Base-by-base conservation (phyloP, 2,888 invertebrate genomes). In the Platycheirus rosarum region DNA sequence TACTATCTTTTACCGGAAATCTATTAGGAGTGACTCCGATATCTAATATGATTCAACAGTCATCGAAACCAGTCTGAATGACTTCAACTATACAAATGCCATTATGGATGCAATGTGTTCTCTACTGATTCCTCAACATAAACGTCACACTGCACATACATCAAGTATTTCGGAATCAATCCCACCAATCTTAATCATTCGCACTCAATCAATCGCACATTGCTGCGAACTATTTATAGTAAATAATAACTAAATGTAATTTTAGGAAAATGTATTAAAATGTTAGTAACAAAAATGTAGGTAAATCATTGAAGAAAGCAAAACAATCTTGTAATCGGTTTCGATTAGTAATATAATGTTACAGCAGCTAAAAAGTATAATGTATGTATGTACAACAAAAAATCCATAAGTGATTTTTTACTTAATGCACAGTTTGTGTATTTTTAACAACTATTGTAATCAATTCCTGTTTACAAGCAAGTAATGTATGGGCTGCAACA, bases 1-100 rank as follows among this genome's bases (percentile, higher is more conserved):
- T 90, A 55, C 86, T 90, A n/a, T 89, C 90, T 16, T 82, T 89
- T 18, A 89, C 89, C 35, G 89, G 88, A 14, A 88, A 86, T 84
- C 51, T 90, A 11, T 60, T 85, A 23, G 84, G 85, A 37, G 46
- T 85, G 6, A 73, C 77, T 1, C 82, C 82, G 13, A 35, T 63
- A 48, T 77, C 82, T 18, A 73, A 66, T 63, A 69, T 73, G 8
- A 66, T 82, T 9, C 62, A 71, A 35, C 70, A 76, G 42, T 55
- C 76, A 62, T 60, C 80, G 18, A 76, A 66, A 29, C 60, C 53
- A 66, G 55, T 37, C 55, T 71, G 80, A 57, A 5, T 13, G 14
- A 11, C 14, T 40, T 55, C 2, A 9, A 23, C 20, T 55, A 13
- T 0, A 9, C 2, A 69, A 32, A 48, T 66, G 37, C 18, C 60